Evolutionary conservation across 2,888 invertebrate genomes (phyloP), one percentile per base, ranked within the genome.

Genomic region (Amblyjoppa proteus): DNA sequence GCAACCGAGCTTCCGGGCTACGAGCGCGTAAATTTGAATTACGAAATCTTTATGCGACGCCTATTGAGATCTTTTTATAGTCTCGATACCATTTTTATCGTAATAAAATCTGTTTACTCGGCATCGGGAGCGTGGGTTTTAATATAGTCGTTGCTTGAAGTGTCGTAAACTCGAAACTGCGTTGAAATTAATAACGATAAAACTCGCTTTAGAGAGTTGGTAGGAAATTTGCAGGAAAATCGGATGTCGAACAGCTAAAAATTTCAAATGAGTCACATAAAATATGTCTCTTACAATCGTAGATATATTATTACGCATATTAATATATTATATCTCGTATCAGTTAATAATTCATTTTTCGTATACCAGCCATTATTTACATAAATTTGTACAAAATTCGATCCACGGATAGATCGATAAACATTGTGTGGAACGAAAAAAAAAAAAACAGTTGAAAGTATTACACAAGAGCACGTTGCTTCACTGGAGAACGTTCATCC

Each of bases 341-440:
- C 61, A 83, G 84, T 77, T 90, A 89, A 88, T 70, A 87, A 86
- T 76, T 88, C 80, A 81, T 76, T 88, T 89, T 64, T 90, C 88
- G 89, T 89, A 88, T 88, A 90, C 83, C 84, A 89, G 86, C 87
- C 70, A 87, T 76, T 91, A 92, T 91, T 92, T 92, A 92, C 91
- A 92, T 88, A 80, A 38, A 90, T 92, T 90, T 92, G 89, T 92
- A 92, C 88, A 91, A 85, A 78, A 61, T 87, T 87, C 88, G 88
- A 82, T 70, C 28, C 49, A 28, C 9, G 16, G 16, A 25, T 6
- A 25, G 66, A 58, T 77, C 25, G 58, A 81, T 58, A 49, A 76
- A 71, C 20, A 68, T 13, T 61, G 66, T 45, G 83, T 64, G 83
- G 56, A 83, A 81, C 45, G 56, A 87, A 68, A 38, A 88, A 87